Evolutionary conservation across 1,140 invertebrate genomes (phyloP).

Genomic region (Trigoniulus corallinus): DNA sequence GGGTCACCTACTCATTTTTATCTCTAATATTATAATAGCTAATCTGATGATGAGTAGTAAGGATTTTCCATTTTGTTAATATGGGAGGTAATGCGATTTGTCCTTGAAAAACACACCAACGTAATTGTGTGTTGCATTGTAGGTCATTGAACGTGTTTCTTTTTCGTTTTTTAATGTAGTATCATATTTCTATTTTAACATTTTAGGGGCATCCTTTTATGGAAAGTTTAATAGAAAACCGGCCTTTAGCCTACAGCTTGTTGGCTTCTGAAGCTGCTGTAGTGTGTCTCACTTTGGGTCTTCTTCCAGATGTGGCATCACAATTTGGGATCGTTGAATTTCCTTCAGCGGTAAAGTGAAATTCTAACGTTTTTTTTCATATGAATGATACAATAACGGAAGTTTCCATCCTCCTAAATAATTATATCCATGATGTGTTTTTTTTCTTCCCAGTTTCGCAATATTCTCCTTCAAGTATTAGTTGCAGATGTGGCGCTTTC

Average conservation of each 20-base stretch:
- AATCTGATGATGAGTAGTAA: too few species aligned
- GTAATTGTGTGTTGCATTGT: too few species aligned
- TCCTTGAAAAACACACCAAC: too few species aligned
- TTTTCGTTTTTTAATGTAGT: not conserved
- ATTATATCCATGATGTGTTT: constrained; percentile 14
- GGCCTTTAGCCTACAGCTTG: constrained; percentile 77
- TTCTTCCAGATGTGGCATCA: constrained; percentile 54
- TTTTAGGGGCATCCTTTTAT: constrained; percentile 91
- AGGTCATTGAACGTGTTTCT: too few species aligned
- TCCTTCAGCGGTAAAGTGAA: constrained; percentile 51
- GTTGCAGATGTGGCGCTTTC: constrained; percentile 65
- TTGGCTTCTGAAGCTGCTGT: constrained; percentile 51
- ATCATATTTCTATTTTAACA: not conserved
- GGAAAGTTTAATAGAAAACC: constrained; percentile 87
- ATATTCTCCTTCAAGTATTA: constrained; percentile 56
- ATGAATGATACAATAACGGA: not conserved
- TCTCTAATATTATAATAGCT: too few species aligned
- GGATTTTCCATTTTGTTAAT: too few species aligned
- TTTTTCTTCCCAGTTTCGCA: constrained; percentile 59
- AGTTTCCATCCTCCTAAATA: not conserved
- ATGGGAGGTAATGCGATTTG: not conserved
- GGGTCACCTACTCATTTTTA: too few species aligned
- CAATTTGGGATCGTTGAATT: constrained; percentile 84
- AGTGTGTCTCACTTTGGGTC: constrained; percentile 52
- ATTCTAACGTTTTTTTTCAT: not conserved